Evolutionary conservation across 1,140 invertebrate species (phyloP).

Genomic region (Achroia grisella): DNA sequence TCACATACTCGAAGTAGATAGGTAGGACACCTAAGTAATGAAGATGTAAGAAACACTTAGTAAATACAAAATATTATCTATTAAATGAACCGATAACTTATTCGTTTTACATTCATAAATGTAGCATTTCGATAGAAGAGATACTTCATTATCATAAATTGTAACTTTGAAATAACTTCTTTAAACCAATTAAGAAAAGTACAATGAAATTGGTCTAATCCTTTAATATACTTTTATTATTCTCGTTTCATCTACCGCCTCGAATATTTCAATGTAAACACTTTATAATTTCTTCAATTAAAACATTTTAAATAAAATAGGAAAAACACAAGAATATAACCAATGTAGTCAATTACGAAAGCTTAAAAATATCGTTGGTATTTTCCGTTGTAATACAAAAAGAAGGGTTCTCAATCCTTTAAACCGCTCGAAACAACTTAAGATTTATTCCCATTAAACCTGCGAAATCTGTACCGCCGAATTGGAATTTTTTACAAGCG

Average conservation of each 20-base stretch:
- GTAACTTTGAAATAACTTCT: too few relatives aligned
- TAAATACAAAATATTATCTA: too few relatives aligned
- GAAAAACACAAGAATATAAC: constrained; percentile 40
- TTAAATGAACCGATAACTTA: too few relatives aligned
- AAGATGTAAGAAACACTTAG: too few relatives aligned
- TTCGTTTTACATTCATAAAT: too few relatives aligned
- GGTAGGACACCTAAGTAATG: too few relatives aligned
- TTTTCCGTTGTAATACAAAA: constrained; percentile 56
- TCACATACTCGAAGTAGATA: too few relatives aligned
- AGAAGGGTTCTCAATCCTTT: constrained; percentile 60
- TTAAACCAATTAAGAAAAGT: constrained; percentile 3
- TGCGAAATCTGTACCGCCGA: constrained; percentile 33
- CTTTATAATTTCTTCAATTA: constrained; percentile 51
- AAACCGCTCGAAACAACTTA: constrained; percentile 61
- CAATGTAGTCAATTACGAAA: constrained; percentile 56
- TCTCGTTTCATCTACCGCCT: constrained; percentile 36
- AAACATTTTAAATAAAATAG: constrained; percentile 31
- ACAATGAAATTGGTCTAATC: constrained; percentile 18
- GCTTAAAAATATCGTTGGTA: constrained; percentile 64
- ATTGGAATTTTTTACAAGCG: constrained; percentile 45
- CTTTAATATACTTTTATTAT: constrained; percentile 40
- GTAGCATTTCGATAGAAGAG: too few relatives aligned
- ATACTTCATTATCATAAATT: too few relatives aligned
- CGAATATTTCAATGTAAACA: constrained; percentile 52
- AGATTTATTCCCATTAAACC: constrained; percentile 51